Conservation (phyloP, 2,888 invertebrate species). For the Brachypalpus laphriformis region DNA sequence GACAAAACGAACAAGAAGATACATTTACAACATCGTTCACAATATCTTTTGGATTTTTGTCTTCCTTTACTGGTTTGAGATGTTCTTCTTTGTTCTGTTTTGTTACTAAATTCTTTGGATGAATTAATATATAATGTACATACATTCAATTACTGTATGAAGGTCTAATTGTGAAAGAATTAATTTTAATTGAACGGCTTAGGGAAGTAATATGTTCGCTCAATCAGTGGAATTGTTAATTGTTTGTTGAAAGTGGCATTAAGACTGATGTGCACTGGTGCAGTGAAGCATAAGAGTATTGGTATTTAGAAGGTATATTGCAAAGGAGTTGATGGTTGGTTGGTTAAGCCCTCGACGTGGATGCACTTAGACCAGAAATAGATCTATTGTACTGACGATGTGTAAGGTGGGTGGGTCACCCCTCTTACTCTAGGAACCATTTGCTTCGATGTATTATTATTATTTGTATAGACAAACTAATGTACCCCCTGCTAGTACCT, state of each 20-base stretch:
- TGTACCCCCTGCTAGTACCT: too few relatives aligned
- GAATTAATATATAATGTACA: constrained; percentile 18
- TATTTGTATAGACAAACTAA: too few relatives aligned
- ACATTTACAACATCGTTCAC: constrained; percentile 13
- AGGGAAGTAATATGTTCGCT: background rate
- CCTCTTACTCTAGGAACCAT: too few relatives aligned
- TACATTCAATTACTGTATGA: background rate
- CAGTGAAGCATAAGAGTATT: too few relatives aligned
- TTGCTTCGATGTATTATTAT: too few relatives aligned
- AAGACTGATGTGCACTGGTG: too few relatives aligned
- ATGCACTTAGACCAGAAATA: too few relatives aligned
- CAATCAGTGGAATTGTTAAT: background rate
- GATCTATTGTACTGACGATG: too few relatives aligned
- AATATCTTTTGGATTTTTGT: background rate
- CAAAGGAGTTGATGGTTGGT: too few relatives aligned
- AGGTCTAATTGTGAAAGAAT: constrained; percentile 24
- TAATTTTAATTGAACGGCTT: background rate
- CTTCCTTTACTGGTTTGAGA: background rate
- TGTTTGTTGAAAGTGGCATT: background rate
- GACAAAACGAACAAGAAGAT: background rate
- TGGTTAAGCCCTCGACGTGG: too few relatives aligned
- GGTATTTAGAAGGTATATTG: too few relatives aligned
- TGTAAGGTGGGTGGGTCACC: too few relatives aligned
- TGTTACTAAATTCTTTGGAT: constrained; percentile 17
- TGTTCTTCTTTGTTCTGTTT: constrained; percentile 1